These are phyloP conservation scores for Sinocyclocheilus anophthalmus DNA, from an alignment of 2,113 vertebrate genomes.

Conservation along the genomic window DNA sequence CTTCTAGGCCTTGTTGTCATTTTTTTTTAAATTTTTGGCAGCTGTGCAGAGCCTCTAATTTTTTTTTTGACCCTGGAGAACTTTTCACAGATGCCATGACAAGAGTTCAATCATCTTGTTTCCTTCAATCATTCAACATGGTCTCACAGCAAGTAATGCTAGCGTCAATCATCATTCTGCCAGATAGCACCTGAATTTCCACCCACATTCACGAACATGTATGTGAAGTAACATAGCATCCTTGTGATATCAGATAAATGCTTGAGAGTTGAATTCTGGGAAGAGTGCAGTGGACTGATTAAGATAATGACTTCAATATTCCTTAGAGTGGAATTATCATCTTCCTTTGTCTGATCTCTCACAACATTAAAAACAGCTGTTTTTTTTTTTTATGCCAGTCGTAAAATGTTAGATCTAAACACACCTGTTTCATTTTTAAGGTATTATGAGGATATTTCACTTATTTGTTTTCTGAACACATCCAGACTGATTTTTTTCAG, in stretches of 20 bases:
- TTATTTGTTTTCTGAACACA: slow-evolving; percentile 20
- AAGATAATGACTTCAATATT: slow-evolving; percentile 46
- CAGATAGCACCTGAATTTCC: slow-evolving; percentile 23
- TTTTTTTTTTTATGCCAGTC: slow-evolving; percentile 30
- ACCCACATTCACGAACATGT: not conserved
- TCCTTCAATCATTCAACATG: not conserved
- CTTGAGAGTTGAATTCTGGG: slow-evolving; percentile 26
- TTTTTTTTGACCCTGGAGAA: slow-evolving; percentile 8
- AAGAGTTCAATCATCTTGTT: slow-evolving; percentile 1
- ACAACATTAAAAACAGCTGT: slow-evolving; percentile 38
- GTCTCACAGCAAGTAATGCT: slow-evolving; percentile 15
- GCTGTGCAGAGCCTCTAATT: not conserved
- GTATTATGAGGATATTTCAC: not conserved
- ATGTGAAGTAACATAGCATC: not conserved
- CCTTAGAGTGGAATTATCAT: slow-evolving; percentile 47
- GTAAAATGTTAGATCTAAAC: slow-evolving; percentile 48
- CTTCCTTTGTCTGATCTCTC: slow-evolving; percentile 39
- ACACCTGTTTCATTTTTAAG: slow-evolving; percentile 56
- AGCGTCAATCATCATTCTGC: slow-evolving; percentile 19
- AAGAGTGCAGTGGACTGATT: slow-evolving; percentile 29
- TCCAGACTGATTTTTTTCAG: slow-evolving; percentile 5
- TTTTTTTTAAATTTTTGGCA: not conserved
- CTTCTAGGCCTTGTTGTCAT: not conserved
- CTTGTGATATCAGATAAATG: slow-evolving; percentile 4
- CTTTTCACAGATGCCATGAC: slow-evolving; percentile 5